Conservation (phyloP, 2,797 vertebrate species). For the Octomys mimax region DNA sequence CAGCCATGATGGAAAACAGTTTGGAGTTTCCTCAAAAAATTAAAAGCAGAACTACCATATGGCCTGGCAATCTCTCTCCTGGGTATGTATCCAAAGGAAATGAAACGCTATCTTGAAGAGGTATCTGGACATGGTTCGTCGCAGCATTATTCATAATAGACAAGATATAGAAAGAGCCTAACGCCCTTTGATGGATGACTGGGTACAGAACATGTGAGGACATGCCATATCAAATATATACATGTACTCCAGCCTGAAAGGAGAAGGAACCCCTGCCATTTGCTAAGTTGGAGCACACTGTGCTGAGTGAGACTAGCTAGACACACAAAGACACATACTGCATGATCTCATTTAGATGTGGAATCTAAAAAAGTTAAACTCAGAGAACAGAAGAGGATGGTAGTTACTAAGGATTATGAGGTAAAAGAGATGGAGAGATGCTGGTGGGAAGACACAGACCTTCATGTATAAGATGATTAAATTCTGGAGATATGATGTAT, state of each 20-base stretch:
- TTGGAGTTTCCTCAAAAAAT: conserved; percentile 49
- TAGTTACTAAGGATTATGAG: background rate
- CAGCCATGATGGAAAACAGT: conserved; percentile 42
- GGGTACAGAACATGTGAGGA: background rate
- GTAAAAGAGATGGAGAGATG: background rate
- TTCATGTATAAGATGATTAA: background rate
- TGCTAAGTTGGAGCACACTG: background rate
- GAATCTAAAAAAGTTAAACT: background rate
- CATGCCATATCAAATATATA: background rate
- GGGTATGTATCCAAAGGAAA: conserved; percentile 6
- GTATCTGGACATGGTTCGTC: background rate
- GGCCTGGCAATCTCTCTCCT: background rate
- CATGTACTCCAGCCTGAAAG: background rate
- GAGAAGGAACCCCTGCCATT: background rate
- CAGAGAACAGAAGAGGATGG: background rate
- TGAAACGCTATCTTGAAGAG: background rate
- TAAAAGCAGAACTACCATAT: conserved; percentile 52
- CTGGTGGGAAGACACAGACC: background rate
- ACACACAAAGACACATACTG: background rate
- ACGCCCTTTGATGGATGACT: background rate
- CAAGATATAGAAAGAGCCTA: background rate
- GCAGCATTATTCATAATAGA: background rate
- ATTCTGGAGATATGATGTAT: background rate
- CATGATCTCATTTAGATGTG: background rate
- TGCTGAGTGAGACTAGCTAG: background rate